Evolutionary conservation across 2,113 vertebrate species (phyloP).

Genomic region (Lampris incognitus): DNA sequence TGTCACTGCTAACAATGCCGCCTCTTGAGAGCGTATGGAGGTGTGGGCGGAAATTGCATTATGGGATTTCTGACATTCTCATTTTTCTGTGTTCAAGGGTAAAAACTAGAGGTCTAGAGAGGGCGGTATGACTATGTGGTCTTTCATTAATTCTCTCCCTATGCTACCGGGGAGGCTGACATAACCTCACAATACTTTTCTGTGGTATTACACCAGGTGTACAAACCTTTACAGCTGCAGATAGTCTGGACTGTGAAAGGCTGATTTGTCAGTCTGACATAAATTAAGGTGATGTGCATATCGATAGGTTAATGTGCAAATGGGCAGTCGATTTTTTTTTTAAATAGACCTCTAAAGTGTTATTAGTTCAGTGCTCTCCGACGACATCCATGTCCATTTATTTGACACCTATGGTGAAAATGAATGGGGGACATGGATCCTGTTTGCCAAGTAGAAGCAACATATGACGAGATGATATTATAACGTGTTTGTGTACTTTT

Average conservation of each 20-base stretch:
- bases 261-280: slow-evolving; percentile 50
- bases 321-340: slow-evolving; percentile 53
- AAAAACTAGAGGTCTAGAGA: slow-evolving; percentile 30
- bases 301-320: slow-evolving; percentile 48
- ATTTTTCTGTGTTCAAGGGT: slow-evolving; percentile 23
- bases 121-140: slow-evolving; percentile 33
- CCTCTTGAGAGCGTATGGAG: slow-evolving; percentile 1
- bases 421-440: too few species aligned
- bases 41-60: slow-evolving; percentile 25
- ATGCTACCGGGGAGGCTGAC: too few species aligned
- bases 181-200: slow-evolving; percentile 17
- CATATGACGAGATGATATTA: too few species aligned
- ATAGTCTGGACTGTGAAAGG: slow-evolving; percentile 17
- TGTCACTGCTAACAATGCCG: slow-evolving; percentile 8
- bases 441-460: too few species aligned
- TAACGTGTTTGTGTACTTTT: too few species aligned
- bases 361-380: too few species aligned
- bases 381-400: too few species aligned
- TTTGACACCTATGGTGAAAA: too few species aligned
- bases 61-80: slow-evolving; percentile 32
- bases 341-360: neutral
- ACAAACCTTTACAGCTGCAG: slow-evolving; percentile 50
- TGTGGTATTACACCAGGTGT: slow-evolving; percentile 26
- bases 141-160: slow-evolving; percentile 31
- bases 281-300: slow-evolving; percentile 45